phyloP scores from a whole-genome alignment of 2,797 vertebrate genomes.

The Urosaurus nigricauda region DNA sequence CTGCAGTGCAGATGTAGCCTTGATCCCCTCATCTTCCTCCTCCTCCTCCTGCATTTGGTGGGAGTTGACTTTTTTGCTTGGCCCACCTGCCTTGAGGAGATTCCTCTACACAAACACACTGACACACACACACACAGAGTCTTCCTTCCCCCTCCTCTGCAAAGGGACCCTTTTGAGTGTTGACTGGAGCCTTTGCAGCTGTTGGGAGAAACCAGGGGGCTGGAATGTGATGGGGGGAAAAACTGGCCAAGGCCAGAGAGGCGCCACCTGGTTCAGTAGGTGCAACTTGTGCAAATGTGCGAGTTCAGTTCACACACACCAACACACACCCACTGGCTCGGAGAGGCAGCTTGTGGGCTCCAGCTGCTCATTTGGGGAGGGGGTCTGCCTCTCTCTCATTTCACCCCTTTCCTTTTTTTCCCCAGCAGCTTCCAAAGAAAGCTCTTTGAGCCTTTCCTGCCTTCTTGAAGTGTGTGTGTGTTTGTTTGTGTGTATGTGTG shows the following conservation, averaged over 20 bases:
- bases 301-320: too few species aligned
- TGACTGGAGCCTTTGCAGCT: neutral
- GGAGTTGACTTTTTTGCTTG: too few species aligned
- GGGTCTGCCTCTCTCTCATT: too few species aligned
- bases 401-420: neutral
- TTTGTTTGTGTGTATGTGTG: conserved; percentile 59
- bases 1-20: too few species aligned
- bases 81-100: neutral
- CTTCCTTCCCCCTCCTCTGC: neutral
- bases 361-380: neutral
- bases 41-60: neutral
- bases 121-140: too few species aligned
- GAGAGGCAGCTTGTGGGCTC: neutral
- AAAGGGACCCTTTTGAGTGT: too few species aligned
- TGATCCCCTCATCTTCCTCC: neutral
- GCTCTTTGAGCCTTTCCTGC: conserved; percentile 37
- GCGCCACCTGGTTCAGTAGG: neutral
- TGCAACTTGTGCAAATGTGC: too few species aligned
- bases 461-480: conserved; percentile 43
- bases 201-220: too few species aligned
- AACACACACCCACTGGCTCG: too few species aligned
- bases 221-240: too few species aligned
- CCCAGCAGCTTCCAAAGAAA: neutral
- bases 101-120: neutral
- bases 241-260: neutral